Percentiles rank a stretch among this genome's conserved stretches.
Evolutionary conservation across 2,797 vertebrate genomes (phyloP).

Genomic region (Glossophaga mutica): DNA sequence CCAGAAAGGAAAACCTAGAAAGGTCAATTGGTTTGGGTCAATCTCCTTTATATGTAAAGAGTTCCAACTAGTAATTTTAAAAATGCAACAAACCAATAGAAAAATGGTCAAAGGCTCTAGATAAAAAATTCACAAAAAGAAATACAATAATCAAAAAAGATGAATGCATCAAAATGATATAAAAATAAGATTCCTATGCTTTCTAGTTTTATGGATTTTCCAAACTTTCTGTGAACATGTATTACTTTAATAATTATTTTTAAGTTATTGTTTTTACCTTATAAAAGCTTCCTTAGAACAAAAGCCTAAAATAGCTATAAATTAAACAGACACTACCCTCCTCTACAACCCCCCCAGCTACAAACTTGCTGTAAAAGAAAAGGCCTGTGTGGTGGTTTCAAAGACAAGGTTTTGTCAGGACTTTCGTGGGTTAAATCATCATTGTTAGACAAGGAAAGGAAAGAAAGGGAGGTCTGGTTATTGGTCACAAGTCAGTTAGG

Average conservation of each 20-base stretch:
- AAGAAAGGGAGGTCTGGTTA: not conserved
- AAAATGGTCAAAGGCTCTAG: constrained; percentile 13
- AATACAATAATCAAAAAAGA: not conserved
- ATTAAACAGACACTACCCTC: not conserved
- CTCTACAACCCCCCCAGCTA: not conserved
- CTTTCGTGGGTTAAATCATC: not conserved
- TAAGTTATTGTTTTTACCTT: not conserved
- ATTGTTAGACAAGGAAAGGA: not conserved
- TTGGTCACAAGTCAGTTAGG: not conserved
- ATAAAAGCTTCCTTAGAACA: not conserved
- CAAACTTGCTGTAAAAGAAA: not conserved
- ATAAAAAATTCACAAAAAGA: constrained; percentile 4
- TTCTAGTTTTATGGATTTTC: not conserved
- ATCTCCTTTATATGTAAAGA: not conserved
- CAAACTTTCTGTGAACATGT: not conserved
- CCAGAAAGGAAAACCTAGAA: not conserved
- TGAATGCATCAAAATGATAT: not conserved
- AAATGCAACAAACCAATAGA: not conserved
- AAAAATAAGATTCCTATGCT: not conserved
- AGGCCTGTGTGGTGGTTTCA: not conserved
- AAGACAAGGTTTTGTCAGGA: not conserved
- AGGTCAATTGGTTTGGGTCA: not conserved
- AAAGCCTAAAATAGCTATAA: not conserved
- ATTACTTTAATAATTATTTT: constrained; percentile 11
- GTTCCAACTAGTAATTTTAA: not conserved